Conservation (phyloP, 2,113 vertebrate genomes). For the Neodon shergylaensis region DNA sequence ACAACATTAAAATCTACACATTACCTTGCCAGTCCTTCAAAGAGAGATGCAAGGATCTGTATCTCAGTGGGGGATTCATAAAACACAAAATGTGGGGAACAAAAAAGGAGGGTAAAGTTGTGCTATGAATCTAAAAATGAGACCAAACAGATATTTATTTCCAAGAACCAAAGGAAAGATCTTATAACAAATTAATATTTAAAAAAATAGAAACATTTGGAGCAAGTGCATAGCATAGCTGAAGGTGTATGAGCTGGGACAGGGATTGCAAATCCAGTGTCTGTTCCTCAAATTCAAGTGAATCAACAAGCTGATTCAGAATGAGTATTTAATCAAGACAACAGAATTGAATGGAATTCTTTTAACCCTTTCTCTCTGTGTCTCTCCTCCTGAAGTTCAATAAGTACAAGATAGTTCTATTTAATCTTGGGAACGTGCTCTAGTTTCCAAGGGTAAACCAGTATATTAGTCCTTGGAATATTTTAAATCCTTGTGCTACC, state of each 20-base stretch:
- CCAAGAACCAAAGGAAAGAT: not conserved
- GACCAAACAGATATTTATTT: not conserved
- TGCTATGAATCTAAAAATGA: not conserved
- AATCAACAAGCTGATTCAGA: not conserved
- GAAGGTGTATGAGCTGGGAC: not conserved
- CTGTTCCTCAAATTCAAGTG: not conserved
- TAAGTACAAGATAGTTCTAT: not conserved
- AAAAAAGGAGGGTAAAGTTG: not conserved
- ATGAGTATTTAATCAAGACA: not conserved
- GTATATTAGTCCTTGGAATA: not conserved
- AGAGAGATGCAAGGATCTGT: not conserved
- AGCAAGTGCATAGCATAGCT: not conserved
- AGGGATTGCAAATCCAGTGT: not conserved
- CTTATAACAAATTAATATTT: not conserved
- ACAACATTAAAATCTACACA: not conserved
- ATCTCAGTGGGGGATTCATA: not conserved
- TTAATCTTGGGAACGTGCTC: not conserved
- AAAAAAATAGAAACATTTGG: not conserved
- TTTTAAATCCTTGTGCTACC: not conserved
- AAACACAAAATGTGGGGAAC: not conserved
- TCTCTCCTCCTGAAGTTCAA: not conserved
- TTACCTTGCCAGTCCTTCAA: not conserved
- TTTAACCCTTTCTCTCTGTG: not conserved
- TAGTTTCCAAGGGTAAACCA: not conserved
- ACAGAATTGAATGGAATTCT: not conserved